Evolutionary conservation across 2,888 invertebrate genomes (phyloP).

Genomic region (Girardia tigrina): DNA sequence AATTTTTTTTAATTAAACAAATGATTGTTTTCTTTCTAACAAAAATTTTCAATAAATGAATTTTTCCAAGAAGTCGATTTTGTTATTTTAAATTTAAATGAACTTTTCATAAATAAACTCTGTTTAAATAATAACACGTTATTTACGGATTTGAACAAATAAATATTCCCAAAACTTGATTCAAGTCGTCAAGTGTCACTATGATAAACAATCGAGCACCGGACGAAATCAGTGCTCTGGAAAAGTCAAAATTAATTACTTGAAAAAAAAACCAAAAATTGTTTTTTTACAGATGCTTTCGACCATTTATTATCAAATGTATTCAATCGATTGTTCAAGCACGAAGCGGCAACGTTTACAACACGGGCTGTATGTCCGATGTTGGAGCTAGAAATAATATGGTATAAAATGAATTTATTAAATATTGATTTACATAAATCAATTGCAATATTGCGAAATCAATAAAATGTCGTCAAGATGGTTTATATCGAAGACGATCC

Average conservation of each 20-base stretch:
- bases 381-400: slow-evolving; percentile 35
- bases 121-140: not conserved
- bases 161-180: not conserved
- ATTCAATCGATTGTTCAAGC: slow-evolving; percentile 31
- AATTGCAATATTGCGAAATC: not conserved
- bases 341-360: slow-evolving; percentile 27
- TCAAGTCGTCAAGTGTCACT: too few species aligned
- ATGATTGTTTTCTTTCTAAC: too few species aligned
- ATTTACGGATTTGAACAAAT: not conserved
- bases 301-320: slow-evolving; percentile 31
- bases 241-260: not conserved
- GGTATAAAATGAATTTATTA: not conserved
- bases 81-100: too few species aligned
- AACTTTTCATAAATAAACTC: not conserved
- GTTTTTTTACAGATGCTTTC: slow-evolving; percentile 34
- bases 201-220: not conserved
- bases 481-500: slow-evolving; percentile 32
- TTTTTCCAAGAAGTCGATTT: too few species aligned
- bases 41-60: too few species aligned
- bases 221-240: not conserved
- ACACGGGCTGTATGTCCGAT: slow-evolving; percentile 28
- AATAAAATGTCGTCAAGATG: slow-evolving; percentile 1
- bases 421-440: too few species aligned
- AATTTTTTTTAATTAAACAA: too few species aligned
- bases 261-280: too few species aligned